These are phyloP conservation scores for Tiliqua scincoides DNA, from an alignment of 2,113 vertebrate species.

Conservation along the genomic window DNA sequence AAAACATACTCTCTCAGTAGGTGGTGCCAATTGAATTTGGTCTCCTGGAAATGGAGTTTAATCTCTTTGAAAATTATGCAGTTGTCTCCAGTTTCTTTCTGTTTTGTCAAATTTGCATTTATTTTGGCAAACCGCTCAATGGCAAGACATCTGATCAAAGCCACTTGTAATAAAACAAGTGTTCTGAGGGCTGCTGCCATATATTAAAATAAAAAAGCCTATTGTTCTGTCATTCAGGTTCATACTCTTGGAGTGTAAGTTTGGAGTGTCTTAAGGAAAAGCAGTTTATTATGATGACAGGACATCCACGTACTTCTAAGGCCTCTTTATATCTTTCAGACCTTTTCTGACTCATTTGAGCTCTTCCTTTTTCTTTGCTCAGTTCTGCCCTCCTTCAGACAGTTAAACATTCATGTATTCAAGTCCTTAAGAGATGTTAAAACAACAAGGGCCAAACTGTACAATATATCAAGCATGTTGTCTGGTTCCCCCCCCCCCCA, in stretches of 20 bases:
- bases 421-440: too few relatives aligned
- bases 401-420: too few relatives aligned
- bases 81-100: conserved; percentile 18
- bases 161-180: conserved; percentile 13
- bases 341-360: too few relatives aligned
- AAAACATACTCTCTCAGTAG: conserved; percentile 24
- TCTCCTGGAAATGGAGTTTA: conserved; percentile 32
- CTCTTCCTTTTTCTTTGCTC: too few relatives aligned
- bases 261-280: conserved; percentile 26
- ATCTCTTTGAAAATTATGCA: conserved; percentile 23
- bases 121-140: conserved; percentile 29
- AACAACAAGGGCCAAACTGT: too few relatives aligned
- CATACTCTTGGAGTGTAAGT: conserved; percentile 23
- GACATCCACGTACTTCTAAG: background rate
- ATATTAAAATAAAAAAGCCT: conserved; percentile 9
- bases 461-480: too few relatives aligned
- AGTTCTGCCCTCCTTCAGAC: too few relatives aligned
- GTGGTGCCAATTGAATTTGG: conserved; percentile 32
- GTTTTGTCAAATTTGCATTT: conserved; percentile 48
- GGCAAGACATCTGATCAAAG: conserved; percentile 23
- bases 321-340: background rate
- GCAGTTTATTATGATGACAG: background rate
- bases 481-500: too few relatives aligned
- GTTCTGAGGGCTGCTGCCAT: conserved; percentile 6
- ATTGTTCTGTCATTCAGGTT: conserved; percentile 8